A percentile compares a stretch with the other conserved stretches of the same genome.
Conservation (phyloP, 2,797 vertebrate species). For the Pagetopsis macropterus region DNA sequence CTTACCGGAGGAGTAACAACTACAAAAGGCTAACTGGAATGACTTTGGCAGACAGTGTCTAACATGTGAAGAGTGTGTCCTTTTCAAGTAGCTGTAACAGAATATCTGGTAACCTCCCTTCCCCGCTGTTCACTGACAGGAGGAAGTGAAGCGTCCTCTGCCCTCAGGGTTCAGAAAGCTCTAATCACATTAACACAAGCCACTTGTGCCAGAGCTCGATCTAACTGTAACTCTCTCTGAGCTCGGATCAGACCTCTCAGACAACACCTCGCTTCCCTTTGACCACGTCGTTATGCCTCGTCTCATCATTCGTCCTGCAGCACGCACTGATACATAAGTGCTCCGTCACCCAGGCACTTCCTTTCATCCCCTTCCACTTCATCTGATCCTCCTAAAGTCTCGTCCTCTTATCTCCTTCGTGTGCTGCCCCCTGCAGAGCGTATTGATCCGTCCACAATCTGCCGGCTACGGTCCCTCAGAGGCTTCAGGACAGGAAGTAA, state of each 20-base stretch:
- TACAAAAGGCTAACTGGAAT: too few relatives aligned
- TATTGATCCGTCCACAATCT: constrained; percentile 60
- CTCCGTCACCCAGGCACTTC: constrained; percentile 26
- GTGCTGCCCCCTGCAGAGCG: constrained; percentile 53
- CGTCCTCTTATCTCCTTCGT: constrained; percentile 59
- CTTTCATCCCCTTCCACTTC: constrained; percentile 42
- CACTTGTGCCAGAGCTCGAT: constrained; percentile 62
- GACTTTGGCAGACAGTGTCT: too few relatives aligned
- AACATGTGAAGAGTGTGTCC: too few relatives aligned
- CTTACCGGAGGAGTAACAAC: not conserved
- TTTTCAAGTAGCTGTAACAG: too few relatives aligned
- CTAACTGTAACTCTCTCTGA: constrained; percentile 61
- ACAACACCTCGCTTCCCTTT: constrained; percentile 58
- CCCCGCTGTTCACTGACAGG: not conserved
- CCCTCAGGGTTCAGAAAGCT: constrained; percentile 55
- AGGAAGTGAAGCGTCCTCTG: constrained; percentile 32
- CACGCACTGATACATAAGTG: constrained; percentile 23
- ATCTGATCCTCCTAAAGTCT: constrained; percentile 49
- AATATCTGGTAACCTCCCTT: too few relatives aligned
- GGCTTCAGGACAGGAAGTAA: constrained; percentile 28
- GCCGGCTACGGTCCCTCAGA: constrained; percentile 31
- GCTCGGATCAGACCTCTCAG: constrained; percentile 64
- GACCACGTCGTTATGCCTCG: constrained; percentile 63
- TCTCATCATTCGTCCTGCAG: constrained; percentile 53
- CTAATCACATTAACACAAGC: constrained; percentile 77